These are phyloP conservation scores for Helogale parvula DNA, from an alignment of 2,113 vertebrate genomes.

Conservation along the genomic window DNA sequence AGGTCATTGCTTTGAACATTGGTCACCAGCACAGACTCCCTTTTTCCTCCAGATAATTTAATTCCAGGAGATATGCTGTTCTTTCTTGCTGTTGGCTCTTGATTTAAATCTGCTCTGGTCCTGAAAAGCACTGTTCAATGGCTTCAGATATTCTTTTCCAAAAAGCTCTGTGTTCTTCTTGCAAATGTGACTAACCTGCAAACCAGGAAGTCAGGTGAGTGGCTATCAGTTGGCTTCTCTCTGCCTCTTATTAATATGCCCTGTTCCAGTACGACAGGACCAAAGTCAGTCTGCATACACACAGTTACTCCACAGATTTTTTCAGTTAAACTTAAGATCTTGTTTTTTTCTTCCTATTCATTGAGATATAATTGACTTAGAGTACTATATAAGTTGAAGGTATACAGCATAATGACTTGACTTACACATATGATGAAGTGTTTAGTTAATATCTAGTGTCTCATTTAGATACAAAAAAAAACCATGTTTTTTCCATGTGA, in stretches of 20 bases:
- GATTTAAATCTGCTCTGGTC: not conserved
- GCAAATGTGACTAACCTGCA: not conserved
- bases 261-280: not conserved
- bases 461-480: not conserved
- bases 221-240: not conserved
- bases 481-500: not conserved
- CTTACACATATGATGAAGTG: not conserved
- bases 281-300: not conserved
- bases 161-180: conserved; percentile 11
- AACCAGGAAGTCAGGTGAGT: not conserved
- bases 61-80: not conserved
- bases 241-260: not conserved
- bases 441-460: not conserved
- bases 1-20: not conserved
- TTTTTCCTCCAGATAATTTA: conserved; percentile 12
- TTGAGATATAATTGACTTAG: not conserved
- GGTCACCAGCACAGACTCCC: not conserved
- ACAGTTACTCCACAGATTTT: not conserved
- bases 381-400: not conserved
- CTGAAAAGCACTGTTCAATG: not conserved
- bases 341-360: not conserved
- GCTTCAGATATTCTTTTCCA: not conserved
- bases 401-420: not conserved
- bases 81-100: not conserved
- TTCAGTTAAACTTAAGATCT: not conserved